A percentile compares a stretch with the other conserved stretches of the same genome.
phyloP scores from a whole-genome alignment of 2,888 invertebrate genomes.

The Diloba caeruleocephala region DNA sequence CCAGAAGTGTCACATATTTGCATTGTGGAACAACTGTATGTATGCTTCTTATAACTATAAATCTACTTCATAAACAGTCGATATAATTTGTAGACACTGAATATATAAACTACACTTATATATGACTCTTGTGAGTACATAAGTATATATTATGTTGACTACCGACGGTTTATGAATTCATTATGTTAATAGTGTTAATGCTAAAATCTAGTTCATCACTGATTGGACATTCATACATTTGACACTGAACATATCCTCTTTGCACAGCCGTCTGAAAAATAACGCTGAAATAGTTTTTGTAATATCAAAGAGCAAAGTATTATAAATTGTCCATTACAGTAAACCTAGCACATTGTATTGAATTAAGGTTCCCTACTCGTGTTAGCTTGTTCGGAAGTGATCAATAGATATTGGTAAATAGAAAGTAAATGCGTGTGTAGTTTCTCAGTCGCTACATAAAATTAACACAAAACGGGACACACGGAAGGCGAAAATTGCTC shows the following conservation, averaged over 20 bases:
- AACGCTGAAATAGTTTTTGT: constrained; percentile 85
- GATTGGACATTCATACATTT: constrained; percentile 86
- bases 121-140: constrained; percentile 41
- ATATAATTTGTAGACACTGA: constrained; percentile 46
- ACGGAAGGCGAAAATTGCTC: constrained; percentile 84
- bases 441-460: constrained; percentile 81
- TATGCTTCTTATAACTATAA: constrained; percentile 65
- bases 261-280: constrained; percentile 87
- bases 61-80: constrained; percentile 84
- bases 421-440: constrained; percentile 79
- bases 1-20: constrained; percentile 32
- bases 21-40: constrained; percentile 70
- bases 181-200: constrained; percentile 86
- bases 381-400: constrained; percentile 35
- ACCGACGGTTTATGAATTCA: constrained; percentile 81
- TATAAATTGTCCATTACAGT: constrained; percentile 37
- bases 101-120: constrained; percentile 39
- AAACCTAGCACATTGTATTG: constrained; percentile 57
- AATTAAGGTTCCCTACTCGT: constrained; percentile 51
- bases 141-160: constrained; percentile 36
- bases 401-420: constrained; percentile 40
- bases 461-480: constrained; percentile 83
- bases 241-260: constrained; percentile 85
- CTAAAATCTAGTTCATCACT: constrained; percentile 84
- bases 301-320: constrained; percentile 86